These are phyloP conservation scores for Rana temporaria DNA, from an alignment of 2,113 vertebrate species.

Conservation along the genomic window DNA sequence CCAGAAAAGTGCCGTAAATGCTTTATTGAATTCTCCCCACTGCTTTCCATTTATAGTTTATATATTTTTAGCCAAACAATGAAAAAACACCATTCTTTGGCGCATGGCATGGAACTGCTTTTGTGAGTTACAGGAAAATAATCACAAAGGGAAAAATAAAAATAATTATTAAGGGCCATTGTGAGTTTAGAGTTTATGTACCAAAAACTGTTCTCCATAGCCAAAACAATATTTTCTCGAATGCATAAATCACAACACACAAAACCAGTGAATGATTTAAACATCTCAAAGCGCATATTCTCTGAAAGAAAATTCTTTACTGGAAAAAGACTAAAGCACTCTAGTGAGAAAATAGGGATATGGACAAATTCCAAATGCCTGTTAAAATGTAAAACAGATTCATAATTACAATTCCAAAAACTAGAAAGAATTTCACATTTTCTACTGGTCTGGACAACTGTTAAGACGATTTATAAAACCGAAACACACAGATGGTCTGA, in stretches of 20 bases:
- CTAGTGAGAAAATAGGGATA: slow-evolving; percentile 41
- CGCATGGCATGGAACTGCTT: too few relatives aligned
- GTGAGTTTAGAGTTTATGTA: too few relatives aligned
- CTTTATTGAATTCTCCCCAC: too few relatives aligned
- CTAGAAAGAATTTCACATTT: slow-evolving; percentile 57
- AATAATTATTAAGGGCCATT: too few relatives aligned
- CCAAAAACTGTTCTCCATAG: neutral
- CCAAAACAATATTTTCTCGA: neutral
- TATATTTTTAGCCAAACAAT: too few relatives aligned
- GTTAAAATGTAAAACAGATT: slow-evolving; percentile 64
- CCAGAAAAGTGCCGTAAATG: too few relatives aligned
- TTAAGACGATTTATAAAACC: neutral
- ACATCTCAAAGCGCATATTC: slow-evolving; percentile 26
- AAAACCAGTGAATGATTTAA: slow-evolving; percentile 34
- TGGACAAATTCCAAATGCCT: slow-evolving; percentile 63
- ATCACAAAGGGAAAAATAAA: too few relatives aligned
- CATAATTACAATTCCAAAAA: slow-evolving; percentile 62
- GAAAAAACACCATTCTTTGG: too few relatives aligned
- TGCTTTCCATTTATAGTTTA: too few relatives aligned
- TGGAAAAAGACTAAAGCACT: slow-evolving; percentile 55
- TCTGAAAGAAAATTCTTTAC: slow-evolving; percentile 59
- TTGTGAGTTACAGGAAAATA: too few relatives aligned
- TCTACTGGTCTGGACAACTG: slow-evolving; percentile 21
- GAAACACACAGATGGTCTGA: neutral
- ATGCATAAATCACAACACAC: slow-evolving; percentile 18